Percentiles rank a stretch among this genome's conserved stretches.
phyloP scores from a whole-genome alignment of 2,888 invertebrate species.

The Lepidocyrtinus sp. region DNA sequence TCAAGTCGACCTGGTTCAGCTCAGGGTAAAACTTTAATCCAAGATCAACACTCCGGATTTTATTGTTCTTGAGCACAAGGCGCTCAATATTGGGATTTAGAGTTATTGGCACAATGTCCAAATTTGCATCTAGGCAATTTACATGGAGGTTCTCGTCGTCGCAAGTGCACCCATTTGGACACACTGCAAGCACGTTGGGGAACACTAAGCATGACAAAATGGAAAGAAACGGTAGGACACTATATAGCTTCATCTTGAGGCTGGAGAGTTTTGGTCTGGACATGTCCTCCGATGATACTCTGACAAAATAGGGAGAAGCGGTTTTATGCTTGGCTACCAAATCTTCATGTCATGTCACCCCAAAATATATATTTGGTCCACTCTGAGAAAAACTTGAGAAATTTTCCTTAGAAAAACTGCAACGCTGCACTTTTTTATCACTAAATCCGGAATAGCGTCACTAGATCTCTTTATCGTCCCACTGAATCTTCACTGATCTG shows the following conservation, averaged over 20 bases:
- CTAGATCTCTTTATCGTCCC: no score
- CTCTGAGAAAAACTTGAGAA: neutral
- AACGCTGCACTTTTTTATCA: neutral
- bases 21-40: conserved; percentile 91
- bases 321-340: no score
- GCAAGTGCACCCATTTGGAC: conserved; percentile 90
- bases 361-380: conserved; percentile 3
- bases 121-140: conserved; percentile 86
- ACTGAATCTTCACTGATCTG: no score
- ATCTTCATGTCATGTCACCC: neutral
- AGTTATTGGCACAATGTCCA: conserved; percentile 92
- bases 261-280: neutral
- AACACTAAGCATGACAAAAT: conserved; percentile 68
- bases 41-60: conserved; percentile 87
- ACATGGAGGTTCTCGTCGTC: conserved; percentile 92
- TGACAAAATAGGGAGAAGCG: neutral
- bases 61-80: conserved; percentile 85
- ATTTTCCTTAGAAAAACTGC: neutral
- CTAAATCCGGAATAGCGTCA: neutral
- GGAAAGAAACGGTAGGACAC: neutral
- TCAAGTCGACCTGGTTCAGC: conserved; percentile 87
- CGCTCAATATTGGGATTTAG: conserved; percentile 92
- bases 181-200: conserved; percentile 79
- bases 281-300: neutral
- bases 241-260: conserved; percentile 58